Percentiles rank a stretch among this genome's conserved stretches.
Conservation (phyloP, 1,140 invertebrate species). For the Calliphora vicina region DNA sequence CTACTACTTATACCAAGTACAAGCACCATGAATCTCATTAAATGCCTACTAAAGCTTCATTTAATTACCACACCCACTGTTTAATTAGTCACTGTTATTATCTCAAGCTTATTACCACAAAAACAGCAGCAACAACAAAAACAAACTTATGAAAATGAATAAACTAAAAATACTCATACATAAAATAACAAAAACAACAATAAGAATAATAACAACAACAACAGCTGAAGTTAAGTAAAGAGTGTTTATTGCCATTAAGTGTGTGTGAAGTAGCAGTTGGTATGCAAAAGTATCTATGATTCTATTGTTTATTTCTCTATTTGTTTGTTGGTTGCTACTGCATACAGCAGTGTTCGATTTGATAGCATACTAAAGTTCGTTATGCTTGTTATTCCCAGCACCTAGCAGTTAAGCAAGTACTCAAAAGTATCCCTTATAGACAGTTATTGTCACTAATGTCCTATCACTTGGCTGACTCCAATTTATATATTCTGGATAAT, state of each 20-base stretch:
- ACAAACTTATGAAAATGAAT: neutral
- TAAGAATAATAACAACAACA: neutral
- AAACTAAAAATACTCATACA: neutral
- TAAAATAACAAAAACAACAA: neutral
- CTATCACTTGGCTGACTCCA: too few species aligned
- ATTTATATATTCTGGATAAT: too few species aligned
- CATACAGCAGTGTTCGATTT: neutral
- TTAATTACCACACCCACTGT: constrained; percentile 30
- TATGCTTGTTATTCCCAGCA: too few species aligned
- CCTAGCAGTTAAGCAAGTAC: too few species aligned
- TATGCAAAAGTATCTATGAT: neutral
- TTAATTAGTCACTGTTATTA: constrained; percentile 29
- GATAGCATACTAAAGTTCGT: too few species aligned
- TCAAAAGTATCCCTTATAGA: too few species aligned
- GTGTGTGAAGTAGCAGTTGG: neutral
- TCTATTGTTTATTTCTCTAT: too few species aligned
- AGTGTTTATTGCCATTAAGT: neutral
- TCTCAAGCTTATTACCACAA: constrained; percentile 9
- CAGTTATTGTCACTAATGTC: too few species aligned
- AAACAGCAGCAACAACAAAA: neutral
- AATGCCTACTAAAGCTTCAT: constrained; percentile 27
- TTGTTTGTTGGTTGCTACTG: neutral
- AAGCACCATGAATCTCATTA: constrained; percentile 19
- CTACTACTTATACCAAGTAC: neutral
- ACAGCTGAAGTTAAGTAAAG: neutral